These are phyloP conservation scores for Rousettus leschenaultii DNA, from an alignment of 2,113 vertebrate species.

Conservation along the genomic window DNA sequence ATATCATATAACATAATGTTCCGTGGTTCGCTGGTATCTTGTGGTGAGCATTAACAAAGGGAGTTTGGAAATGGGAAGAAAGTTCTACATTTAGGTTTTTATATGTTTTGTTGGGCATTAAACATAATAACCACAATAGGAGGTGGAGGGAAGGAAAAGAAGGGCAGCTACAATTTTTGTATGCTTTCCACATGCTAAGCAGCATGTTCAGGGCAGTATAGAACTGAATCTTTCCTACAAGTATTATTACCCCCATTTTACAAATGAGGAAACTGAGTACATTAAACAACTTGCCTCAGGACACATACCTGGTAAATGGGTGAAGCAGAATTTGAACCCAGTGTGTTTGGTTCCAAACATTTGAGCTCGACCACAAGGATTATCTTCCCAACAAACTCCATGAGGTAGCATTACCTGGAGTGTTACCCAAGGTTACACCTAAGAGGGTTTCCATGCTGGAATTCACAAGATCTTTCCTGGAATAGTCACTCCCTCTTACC, in stretches of 20 bases:
- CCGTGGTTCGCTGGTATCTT: neutral
- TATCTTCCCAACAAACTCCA: neutral
- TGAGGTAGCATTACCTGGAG: neutral
- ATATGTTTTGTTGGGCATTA: neutral
- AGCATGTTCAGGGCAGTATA: neutral
- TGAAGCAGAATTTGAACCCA: neutral
- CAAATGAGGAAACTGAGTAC: neutral
- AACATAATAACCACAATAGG: neutral
- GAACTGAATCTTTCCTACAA: neutral
- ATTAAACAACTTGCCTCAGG: neutral
- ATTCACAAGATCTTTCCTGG: neutral
- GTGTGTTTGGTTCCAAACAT: neutral
- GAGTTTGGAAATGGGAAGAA: neutral
- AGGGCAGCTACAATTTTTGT: neutral
- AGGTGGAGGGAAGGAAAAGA: neutral
- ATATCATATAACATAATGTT: neutral
- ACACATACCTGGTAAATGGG: neutral
- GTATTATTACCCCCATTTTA: neutral
- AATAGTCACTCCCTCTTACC: neutral
- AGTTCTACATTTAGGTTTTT: neutral
- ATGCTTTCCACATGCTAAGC: neutral
- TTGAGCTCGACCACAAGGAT: neutral
- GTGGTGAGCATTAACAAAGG: neutral
- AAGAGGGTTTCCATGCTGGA: neutral
- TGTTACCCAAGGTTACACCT: neutral